These are phyloP conservation scores for Indri indri DNA, from an alignment of 2,113 vertebrate species.

Conservation along the genomic window DNA sequence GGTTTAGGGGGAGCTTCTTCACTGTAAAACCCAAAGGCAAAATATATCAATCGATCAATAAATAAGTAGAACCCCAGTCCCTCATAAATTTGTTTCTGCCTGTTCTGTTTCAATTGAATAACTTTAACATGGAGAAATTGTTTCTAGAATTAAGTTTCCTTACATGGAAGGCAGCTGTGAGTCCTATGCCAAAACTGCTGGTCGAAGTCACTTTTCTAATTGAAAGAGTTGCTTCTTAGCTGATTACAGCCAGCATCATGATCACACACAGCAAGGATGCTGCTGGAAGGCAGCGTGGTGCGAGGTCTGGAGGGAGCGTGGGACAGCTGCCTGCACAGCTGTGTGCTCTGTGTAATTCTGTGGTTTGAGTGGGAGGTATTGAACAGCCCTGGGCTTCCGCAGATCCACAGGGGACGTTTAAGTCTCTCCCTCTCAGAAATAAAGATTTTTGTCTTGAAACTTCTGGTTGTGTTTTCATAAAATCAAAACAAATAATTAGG, in stretches of 20 bases:
- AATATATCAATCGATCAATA: neutral
- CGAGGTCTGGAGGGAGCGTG: neutral
- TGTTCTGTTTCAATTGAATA: neutral
- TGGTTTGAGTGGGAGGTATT: slow-evolving; percentile 37
- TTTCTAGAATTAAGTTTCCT: neutral
- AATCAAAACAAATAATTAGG: slow-evolving; percentile 24
- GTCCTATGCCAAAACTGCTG: neutral
- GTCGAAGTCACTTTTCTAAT: neutral
- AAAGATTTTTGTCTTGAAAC: slow-evolving; percentile 16
- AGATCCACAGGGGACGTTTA: neutral
- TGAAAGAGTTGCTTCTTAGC: neutral
- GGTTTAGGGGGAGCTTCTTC: neutral
- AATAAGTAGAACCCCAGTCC: neutral
- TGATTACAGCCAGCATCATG: neutral
- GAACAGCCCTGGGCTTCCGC: neutral
- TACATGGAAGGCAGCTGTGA: neutral
- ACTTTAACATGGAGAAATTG: neutral
- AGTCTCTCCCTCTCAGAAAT: neutral
- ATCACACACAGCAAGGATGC: neutral
- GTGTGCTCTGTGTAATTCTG: neutral
- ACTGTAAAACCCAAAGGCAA: neutral
- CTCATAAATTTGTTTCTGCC: neutral
- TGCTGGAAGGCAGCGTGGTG: neutral
- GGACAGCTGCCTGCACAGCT: slow-evolving; percentile 64
- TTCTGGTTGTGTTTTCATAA: neutral